Evolutionary conservation across 2,797 vertebrate genomes (phyloP).

Genomic region (Schizothorax lantsangensis): DNA sequence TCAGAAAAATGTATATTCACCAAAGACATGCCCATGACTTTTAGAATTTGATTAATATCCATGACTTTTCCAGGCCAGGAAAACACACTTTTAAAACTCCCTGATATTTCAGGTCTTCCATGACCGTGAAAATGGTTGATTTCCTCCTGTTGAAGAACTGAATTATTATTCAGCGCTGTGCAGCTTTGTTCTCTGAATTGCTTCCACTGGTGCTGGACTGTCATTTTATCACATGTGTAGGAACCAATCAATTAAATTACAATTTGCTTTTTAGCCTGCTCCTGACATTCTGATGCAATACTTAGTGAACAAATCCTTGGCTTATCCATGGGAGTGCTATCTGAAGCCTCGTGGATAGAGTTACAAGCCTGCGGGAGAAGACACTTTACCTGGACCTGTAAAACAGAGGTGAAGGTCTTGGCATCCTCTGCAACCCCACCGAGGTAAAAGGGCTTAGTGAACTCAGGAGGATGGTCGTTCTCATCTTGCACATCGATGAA

Average conservation of each 20-base stretch:
- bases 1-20: not conserved
- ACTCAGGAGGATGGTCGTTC: conserved; percentile 91
- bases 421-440: conserved; percentile 96
- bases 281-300: conserved; percentile 9
- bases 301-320: not conserved
- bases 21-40: not conserved
- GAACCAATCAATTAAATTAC: conserved; percentile 6
- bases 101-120: conserved; percentile 27
- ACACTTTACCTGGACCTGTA: conserved; percentile 89
- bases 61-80: not conserved
- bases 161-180: conserved; percentile 5
- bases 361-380: not conserved
- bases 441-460: conserved; percentile 88
- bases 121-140: conserved; percentile 10
- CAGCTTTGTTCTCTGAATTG: conserved; percentile 18
- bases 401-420: conserved; percentile 92
- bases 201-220: not conserved
- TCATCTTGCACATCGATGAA: conserved; percentile 91
- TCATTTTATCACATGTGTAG: not conserved
- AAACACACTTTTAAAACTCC: conserved; percentile 19
- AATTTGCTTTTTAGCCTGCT: not conserved
- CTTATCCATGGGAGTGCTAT: not conserved
- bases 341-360: not conserved
- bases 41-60: conserved; percentile 25
- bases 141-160: conserved; percentile 8